Evolutionary conservation across 2,888 invertebrate genomes (phyloP).

Genomic region (Beris chalybata): DNA sequence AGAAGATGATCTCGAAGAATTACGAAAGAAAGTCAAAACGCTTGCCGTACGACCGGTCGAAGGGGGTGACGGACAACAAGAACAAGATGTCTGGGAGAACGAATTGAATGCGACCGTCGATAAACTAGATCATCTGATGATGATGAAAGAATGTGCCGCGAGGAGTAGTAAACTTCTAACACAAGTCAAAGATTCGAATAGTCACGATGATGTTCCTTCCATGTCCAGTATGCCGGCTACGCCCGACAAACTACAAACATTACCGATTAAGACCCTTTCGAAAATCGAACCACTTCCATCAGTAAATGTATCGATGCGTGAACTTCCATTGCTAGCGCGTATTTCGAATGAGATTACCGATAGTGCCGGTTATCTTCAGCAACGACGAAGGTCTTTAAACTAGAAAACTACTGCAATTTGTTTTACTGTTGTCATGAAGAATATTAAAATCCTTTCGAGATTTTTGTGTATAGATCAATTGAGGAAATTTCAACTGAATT

Average conservation of each 20-base stretch:
- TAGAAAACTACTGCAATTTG: conserved; percentile 29
- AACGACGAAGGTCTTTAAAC: conserved; percentile 43
- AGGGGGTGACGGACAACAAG: conserved; percentile 68
- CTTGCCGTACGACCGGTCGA: conserved; percentile 74
- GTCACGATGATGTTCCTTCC: conserved; percentile 30
- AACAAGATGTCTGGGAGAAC: conserved; percentile 68
- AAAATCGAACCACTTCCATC: conserved; percentile 54
- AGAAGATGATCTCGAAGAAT: conserved; percentile 63
- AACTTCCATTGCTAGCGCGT: conserved; percentile 53
- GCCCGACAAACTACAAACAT: conserved; percentile 47
- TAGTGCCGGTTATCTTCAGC: conserved; percentile 41
- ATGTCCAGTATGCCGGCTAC: conserved; percentile 51
- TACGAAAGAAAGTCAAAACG: conserved; percentile 70
- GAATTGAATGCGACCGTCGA: conserved; percentile 78
- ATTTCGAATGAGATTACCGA: conserved; percentile 51
- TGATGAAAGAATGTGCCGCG: conserved; percentile 62
- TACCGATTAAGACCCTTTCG: conserved; percentile 51
- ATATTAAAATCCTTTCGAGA: too few relatives aligned
- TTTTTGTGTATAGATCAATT: too few relatives aligned
- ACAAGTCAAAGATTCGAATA: conserved; percentile 3
- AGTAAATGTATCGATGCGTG: conserved; percentile 56
- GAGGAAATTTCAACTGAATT: too few relatives aligned
- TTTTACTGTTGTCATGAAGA: too few relatives aligned
- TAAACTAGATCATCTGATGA: conserved; percentile 71
- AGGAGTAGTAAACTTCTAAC: conserved; percentile 37